phyloP scores from a whole-genome alignment of 2,797 vertebrate genomes.

The Aeoliscus strigatus region DNA sequence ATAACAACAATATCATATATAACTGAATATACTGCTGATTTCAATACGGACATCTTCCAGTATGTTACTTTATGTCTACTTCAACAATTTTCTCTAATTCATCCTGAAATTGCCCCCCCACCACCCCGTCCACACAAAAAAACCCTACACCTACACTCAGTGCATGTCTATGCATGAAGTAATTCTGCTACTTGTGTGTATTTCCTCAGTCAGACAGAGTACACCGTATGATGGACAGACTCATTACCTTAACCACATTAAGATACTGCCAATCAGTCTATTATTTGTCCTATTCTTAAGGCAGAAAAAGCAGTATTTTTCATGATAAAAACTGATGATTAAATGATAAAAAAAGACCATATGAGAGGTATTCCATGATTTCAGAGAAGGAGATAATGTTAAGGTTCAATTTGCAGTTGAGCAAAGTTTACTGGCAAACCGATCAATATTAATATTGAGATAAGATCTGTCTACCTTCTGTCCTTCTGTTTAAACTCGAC shows the following conservation, averaged over 20 bases:
- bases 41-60: no score
- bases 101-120: constrained; percentile 4
- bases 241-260: constrained; percentile 74
- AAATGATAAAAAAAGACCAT: constrained; percentile 27
- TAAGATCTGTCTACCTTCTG: constrained; percentile 25
- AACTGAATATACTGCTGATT: no score
- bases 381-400: constrained; percentile 39
- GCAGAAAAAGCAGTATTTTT: constrained; percentile 60
- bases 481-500: constrained; percentile 20
- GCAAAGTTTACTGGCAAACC: constrained; percentile 40
- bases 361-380: constrained; percentile 29
- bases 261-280: constrained; percentile 74
- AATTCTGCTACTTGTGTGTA: constrained; percentile 34
- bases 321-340: no score
- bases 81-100: constrained; percentile 5
- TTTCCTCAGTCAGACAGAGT: constrained; percentile 42
- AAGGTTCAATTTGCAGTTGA: constrained; percentile 47
- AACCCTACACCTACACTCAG: no score
- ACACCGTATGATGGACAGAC: constrained; percentile 62
- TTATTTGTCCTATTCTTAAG: constrained; percentile 59
- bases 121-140: no score
- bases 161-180: constrained; percentile 13
- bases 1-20: no score
- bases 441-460: constrained; percentile 59
- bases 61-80: no score